Percentiles rank a stretch among this genome's conserved stretches.
phyloP scores from a whole-genome alignment of 2,797 vertebrate genomes.

The Dendrocincla fuliginosa region DNA sequence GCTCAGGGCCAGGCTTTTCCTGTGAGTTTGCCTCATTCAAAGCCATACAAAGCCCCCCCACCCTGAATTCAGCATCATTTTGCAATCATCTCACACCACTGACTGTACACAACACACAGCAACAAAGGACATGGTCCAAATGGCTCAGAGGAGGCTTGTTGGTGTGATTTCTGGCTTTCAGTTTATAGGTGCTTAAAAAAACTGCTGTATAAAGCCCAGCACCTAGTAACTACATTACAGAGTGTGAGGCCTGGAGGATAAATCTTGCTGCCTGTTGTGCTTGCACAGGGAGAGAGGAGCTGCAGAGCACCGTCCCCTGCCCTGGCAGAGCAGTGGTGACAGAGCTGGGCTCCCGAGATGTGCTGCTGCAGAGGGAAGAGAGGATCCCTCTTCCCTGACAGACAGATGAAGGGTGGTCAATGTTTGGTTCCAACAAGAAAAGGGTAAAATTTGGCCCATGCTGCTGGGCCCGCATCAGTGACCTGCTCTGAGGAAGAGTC shows the following conservation, averaged over 20 bases:
- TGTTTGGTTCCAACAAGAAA: not conserved
- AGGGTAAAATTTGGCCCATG: not conserved
- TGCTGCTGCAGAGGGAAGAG: not conserved
- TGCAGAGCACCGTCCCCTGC: not conserved
- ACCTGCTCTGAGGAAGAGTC: not conserved
- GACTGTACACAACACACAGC: accelerated
- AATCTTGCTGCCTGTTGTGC: not conserved
- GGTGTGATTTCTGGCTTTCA: not conserved
- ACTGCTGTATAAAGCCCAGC: not conserved
- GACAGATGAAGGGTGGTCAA: not conserved
- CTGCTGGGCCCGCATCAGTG: not conserved
- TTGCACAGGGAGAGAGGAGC: not conserved
- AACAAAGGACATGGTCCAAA: not conserved
- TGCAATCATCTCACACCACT: not conserved
- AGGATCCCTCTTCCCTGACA: not conserved
- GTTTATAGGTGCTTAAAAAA: not conserved
- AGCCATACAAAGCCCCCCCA: not conserved
- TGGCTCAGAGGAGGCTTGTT: not conserved
- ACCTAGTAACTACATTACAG: not conserved
- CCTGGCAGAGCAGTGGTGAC: not conserved
- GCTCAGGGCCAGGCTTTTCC: not conserved
- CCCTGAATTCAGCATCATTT: not conserved
- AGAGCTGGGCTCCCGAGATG: accelerated
- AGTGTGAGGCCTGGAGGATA: not conserved
- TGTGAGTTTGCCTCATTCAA: not conserved